Evolutionary conservation across 2,113 vertebrate genomes (phyloP).

Genomic region (Leptodactylus fuscus): DNA sequence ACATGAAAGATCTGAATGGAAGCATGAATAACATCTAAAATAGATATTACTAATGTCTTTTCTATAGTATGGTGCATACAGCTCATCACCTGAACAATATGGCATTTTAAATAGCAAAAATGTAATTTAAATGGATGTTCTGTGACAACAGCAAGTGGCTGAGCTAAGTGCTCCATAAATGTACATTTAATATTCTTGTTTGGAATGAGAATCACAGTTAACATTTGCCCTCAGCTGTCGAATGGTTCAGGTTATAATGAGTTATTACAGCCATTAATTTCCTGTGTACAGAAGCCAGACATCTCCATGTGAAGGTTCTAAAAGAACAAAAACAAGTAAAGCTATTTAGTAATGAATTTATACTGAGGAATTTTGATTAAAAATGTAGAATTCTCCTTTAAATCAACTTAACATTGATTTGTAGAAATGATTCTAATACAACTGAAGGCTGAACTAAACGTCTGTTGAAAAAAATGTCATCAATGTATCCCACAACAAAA

Average conservation of each 20-base stretch:
- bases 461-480: too few species aligned
- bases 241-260: neutral
- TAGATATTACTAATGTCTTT: too few species aligned
- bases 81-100: too few species aligned
- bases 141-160: neutral
- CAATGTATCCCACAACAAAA: too few species aligned
- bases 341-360: too few species aligned
- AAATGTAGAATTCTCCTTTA: neutral
- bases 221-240: conserved; percentile 25
- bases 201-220: conserved; percentile 6
- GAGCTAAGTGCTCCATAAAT: conserved; percentile 12
- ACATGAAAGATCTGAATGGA: too few species aligned
- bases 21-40: too few species aligned
- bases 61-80: too few species aligned
- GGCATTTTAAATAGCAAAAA: conserved; percentile 45
- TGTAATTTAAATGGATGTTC: conserved; percentile 12
- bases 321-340: too few species aligned
- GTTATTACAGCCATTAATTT: neutral
- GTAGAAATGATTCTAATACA: too few species aligned
- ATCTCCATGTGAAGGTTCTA: neutral
- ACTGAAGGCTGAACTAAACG: too few species aligned
- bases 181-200: conserved; percentile 28
- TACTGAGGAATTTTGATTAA: neutral
- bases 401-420: too few species aligned
- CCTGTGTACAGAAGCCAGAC: neutral